These are phyloP conservation scores for Actinia tenebrosa DNA, from an alignment of 64 coral and sea anemone species.

Conservation along the genomic window DNA sequence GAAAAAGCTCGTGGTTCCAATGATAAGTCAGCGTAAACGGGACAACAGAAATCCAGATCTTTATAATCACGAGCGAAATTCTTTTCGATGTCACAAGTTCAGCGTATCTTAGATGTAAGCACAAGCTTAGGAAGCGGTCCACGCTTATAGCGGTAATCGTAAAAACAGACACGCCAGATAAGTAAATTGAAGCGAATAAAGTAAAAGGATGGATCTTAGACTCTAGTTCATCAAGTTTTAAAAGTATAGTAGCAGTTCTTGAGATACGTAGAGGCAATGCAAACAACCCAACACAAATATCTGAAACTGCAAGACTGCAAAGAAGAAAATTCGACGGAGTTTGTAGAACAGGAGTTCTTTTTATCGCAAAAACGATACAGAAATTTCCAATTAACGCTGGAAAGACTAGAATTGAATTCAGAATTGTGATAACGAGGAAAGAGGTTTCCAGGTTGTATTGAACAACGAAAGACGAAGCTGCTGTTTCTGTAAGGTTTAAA, in stretches of 20 bases:
- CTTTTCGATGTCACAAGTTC: neutral
- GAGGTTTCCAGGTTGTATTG: neutral
- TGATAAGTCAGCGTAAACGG: neutral
- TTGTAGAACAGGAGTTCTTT: neutral
- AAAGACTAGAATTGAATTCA: neutral
- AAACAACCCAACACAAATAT: neutral
- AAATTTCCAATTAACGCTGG: neutral
- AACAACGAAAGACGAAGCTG: neutral
- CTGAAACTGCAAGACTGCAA: neutral
- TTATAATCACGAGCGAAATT: neutral
- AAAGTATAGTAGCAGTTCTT: neutral
- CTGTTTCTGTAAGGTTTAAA: neutral
- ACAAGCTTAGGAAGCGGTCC: neutral
- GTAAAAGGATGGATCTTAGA: neutral
- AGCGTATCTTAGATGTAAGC: neutral
- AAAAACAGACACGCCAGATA: constrained; percentile 1
- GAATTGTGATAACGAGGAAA: neutral
- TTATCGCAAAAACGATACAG: neutral
- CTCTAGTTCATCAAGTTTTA: neutral
- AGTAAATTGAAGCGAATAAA: neutral
- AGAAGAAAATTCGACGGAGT: constrained; percentile 9
- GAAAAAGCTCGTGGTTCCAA: neutral
- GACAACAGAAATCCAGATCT: neutral
- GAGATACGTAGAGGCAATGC: neutral
- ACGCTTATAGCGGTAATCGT: neutral